phyloP scores from a whole-genome alignment of 2,797 vertebrate genomes.

The Merluccius polli region DNA sequence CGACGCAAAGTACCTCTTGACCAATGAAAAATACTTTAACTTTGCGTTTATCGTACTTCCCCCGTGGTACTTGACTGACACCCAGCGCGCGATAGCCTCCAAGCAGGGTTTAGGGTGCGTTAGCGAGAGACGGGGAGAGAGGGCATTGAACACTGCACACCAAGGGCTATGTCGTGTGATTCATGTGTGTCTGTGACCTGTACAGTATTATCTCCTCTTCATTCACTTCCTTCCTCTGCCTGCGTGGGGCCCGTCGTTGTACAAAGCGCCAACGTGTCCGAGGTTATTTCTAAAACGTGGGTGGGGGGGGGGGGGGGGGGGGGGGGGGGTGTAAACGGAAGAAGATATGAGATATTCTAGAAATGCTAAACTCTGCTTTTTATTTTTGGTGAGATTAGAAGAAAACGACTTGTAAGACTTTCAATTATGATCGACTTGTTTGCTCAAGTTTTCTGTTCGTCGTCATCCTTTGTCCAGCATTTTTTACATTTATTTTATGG shows the following conservation, averaged over 20 bases:
- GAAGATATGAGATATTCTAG: no score
- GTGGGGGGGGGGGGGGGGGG: no score
- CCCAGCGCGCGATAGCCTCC: not conserved
- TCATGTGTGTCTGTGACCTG: conserved; percentile 69
- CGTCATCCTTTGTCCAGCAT: not conserved
- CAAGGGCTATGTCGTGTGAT: conserved; percentile 79
- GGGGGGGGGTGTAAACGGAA: no score
- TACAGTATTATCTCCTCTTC: conserved; percentile 53
- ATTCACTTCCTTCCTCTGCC: not conserved
- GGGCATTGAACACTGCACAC: conserved; percentile 66
- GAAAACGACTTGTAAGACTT: no score
- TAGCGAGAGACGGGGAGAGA: conserved; percentile 9
- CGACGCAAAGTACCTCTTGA: not conserved
- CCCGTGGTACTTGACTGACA: not conserved
- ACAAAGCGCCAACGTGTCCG: not conserved
- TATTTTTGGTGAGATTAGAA: no score
- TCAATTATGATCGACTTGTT: no score
- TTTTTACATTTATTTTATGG: not conserved
- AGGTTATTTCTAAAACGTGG: no score
- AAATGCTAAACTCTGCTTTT: no score
- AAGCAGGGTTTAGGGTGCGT: no score
- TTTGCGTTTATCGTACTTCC: not conserved
- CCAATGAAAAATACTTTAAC: not conserved
- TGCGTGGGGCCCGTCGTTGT: not conserved
- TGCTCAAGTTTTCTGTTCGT: no score